Evolutionary conservation across 1,140 invertebrate genomes (phyloP).

Genomic region (Antheraea pernyi): DNA sequence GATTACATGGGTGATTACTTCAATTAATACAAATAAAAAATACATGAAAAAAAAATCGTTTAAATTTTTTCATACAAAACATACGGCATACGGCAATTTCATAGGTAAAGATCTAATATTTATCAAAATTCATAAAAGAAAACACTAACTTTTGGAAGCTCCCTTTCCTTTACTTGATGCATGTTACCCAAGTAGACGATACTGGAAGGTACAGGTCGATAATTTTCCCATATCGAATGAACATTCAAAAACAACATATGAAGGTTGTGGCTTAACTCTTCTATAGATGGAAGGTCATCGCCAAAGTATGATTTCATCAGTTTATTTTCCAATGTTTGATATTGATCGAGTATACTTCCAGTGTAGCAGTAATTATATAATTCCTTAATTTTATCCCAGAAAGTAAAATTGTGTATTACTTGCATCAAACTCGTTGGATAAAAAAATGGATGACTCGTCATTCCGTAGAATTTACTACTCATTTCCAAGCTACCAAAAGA

Average conservation of each 20-base stretch:
- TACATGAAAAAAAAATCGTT: too few species aligned
- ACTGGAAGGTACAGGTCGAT: neutral
- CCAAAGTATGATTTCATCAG: neutral
- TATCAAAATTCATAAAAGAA: neutral
- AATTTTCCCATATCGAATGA: constrained; percentile 11
- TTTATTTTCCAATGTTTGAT: neutral
- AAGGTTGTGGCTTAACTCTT: neutral
- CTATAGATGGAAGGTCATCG: neutral
- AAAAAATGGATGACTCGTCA: constrained; percentile 35
- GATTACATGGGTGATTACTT: too few species aligned
- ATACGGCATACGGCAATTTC: too few species aligned
- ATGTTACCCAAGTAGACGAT: constrained; percentile 1
- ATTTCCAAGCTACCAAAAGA: constrained; percentile 30
- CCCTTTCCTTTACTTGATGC: constrained; percentile 7
- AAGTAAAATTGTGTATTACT: neutral
- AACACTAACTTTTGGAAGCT: constrained; percentile 8
- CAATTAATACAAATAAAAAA: too few species aligned
- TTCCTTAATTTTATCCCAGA: constrained; percentile 4
- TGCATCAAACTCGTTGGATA: constrained; percentile 24
- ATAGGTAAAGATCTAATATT: too few species aligned
- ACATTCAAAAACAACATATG: constrained; percentile 76
- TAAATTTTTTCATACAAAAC: too few species aligned
- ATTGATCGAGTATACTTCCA: neutral
- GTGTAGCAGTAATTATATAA: neutral
- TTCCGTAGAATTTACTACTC: constrained; percentile 30